Conservation (phyloP, 37 sponge, comb jelly and placozoan genomes). For the Aplysina aerophoba region DNA sequence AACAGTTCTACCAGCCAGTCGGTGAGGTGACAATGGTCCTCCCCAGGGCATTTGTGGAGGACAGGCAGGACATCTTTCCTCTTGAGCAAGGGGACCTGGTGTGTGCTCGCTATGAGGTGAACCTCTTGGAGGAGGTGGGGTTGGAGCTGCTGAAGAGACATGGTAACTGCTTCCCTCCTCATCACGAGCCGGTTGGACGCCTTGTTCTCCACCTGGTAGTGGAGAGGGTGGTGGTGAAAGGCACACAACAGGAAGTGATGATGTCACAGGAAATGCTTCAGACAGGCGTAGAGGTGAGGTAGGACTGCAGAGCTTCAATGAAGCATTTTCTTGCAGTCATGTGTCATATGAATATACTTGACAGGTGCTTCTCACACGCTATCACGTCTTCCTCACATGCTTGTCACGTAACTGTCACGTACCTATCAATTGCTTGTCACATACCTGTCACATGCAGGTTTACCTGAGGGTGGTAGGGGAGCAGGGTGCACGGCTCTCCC, state of each 20-base stretch:
- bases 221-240: background rate
- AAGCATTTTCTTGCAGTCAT: no score
- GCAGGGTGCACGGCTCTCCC: conserved; percentile 20
- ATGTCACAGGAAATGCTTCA: no score
- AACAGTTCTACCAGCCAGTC: background rate
- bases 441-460: no score
- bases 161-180: background rate
- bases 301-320: no score
- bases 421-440: no score
- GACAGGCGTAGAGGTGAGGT: no score
- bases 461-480: no score
- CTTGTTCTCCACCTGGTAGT: conserved; percentile 75
- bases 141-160: background rate
- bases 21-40: conserved; percentile 8
- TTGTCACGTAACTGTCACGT: no score
- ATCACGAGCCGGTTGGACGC: background rate
- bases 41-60: conserved; percentile 4
- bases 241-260: background rate
- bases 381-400: no score
- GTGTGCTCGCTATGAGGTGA: conserved; percentile 63
- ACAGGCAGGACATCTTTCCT: conserved; percentile 26
- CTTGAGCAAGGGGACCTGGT: conserved; percentile 57
- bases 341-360: no score
- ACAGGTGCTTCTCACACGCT: no score
- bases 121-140: background rate